phyloP scores from a whole-genome alignment of 2,888 invertebrate species.

The Homarus gammarus region DNA sequence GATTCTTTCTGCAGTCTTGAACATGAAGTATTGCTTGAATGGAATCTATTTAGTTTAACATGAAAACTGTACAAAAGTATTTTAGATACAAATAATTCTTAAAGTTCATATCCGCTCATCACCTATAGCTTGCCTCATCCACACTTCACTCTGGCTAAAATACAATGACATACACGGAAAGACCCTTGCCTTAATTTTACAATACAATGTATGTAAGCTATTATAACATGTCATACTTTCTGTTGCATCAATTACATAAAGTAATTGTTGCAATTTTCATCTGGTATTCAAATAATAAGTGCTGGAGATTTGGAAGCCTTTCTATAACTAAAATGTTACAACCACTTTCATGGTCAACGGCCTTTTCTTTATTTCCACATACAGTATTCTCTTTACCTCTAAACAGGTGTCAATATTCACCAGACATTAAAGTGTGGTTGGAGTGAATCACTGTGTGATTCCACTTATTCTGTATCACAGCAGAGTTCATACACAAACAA shows the following conservation, averaged over 20 bases:
- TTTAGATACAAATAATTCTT: constrained; percentile 13
- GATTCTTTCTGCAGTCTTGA: constrained; percentile 20
- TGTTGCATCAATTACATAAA: not conserved
- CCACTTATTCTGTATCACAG: not conserved
- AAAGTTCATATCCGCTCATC: constrained; percentile 19
- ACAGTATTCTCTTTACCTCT: not conserved
- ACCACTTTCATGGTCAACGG: not conserved
- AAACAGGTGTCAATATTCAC: not conserved
- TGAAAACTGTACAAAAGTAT: constrained; percentile 14
- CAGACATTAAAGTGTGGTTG: not conserved
- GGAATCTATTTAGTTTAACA: not conserved
- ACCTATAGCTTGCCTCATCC: constrained; percentile 58
- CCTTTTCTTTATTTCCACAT: not conserved
- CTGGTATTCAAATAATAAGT: not conserved
- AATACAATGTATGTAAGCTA: constrained; percentile 44
- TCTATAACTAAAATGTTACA: not conserved
- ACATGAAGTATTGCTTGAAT: constrained; percentile 18
- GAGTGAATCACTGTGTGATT: not conserved
- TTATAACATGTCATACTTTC: constrained; percentile 11
- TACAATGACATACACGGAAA: constrained; percentile 41
- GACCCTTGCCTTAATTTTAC: constrained; percentile 58
- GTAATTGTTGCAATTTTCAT: not conserved
- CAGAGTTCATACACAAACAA: not conserved
- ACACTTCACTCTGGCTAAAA: constrained; percentile 39
- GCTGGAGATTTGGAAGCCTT: constrained; percentile 43